Conservation (phyloP, 2,797 vertebrate species). For the Pteronotus mesoamericanus region DNA sequence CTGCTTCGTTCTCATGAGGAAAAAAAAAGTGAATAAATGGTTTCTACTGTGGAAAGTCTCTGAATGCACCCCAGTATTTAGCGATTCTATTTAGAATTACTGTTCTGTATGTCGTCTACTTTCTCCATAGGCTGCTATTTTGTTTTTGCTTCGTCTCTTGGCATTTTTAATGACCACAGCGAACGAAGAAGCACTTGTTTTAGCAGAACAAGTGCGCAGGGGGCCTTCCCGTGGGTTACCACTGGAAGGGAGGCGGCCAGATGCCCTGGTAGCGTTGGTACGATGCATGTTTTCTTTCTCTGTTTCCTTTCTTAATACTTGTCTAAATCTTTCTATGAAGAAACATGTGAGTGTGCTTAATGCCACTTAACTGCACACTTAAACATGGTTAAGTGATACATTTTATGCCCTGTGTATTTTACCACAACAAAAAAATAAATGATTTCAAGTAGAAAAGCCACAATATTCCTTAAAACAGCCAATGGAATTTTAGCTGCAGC, state of each 20-base stretch:
- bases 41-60: not conserved
- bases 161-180: not conserved
- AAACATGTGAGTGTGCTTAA: not conserved
- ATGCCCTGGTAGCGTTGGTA: fast-evolving
- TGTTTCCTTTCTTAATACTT: not conserved
- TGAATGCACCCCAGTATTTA: too few relatives aligned
- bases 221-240: not conserved
- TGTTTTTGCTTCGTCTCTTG: not conserved
- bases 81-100: not conserved
- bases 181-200: not conserved
- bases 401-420: not conserved
- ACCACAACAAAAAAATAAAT: not conserved
- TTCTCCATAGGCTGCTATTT: not conserved
- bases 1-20: not conserved
- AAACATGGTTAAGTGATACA: not conserved
- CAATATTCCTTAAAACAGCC: not conserved
- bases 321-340: not conserved
- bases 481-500: not conserved
- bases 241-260: not conserved
- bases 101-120: fast-evolving
- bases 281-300: not conserved
- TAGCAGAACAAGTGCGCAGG: too few relatives aligned
- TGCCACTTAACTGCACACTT: not conserved
- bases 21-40: not conserved
- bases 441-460: not conserved